phyloP scores from a whole-genome alignment of 2,797 vertebrate genomes.

The Mormyrus proboscirostris region DNA sequence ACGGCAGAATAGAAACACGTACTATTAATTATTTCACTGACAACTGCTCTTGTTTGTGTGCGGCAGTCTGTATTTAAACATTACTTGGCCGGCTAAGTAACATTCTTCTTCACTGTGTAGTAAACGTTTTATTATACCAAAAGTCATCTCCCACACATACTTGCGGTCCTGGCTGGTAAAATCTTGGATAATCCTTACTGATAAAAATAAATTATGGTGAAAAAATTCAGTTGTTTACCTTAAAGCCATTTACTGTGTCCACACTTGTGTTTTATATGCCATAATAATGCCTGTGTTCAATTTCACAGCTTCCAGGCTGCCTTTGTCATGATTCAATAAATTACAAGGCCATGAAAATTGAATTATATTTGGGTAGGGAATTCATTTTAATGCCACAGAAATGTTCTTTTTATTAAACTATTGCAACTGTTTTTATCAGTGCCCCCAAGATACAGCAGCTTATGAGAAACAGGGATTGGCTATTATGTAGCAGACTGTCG shows the following conservation, averaged over 20 bases:
- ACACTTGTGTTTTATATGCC: conserved; percentile 54
- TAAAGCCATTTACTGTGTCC: conserved; percentile 46
- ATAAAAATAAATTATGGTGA: conserved; percentile 59
- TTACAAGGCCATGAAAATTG: conserved; percentile 23
- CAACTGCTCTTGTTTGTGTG: neutral
- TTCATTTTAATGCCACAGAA: conserved; percentile 29
- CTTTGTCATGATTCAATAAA: conserved; percentile 53
- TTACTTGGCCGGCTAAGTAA: neutral
- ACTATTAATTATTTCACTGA: neutral
- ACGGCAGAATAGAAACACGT: neutral
- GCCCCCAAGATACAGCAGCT: neutral
- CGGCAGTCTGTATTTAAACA: neutral
- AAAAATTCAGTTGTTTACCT: conserved; percentile 44
- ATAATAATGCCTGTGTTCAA: conserved; percentile 52
- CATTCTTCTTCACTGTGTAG: neutral
- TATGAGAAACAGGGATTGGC: neutral
- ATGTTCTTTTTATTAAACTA: conserved; percentile 53
- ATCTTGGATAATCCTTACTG: conserved; percentile 62
- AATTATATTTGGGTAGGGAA: neutral
- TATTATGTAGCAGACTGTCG: conserved; percentile 2
- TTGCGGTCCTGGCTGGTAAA: conserved; percentile 61
- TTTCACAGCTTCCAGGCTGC: conserved; percentile 43
- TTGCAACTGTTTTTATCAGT: conserved; percentile 18
- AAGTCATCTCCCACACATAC: conserved; percentile 48
- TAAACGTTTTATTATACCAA: conserved; percentile 37